Conservation (phyloP, 1,140 invertebrate species). For the Pachypeltis micranthus region DNA sequence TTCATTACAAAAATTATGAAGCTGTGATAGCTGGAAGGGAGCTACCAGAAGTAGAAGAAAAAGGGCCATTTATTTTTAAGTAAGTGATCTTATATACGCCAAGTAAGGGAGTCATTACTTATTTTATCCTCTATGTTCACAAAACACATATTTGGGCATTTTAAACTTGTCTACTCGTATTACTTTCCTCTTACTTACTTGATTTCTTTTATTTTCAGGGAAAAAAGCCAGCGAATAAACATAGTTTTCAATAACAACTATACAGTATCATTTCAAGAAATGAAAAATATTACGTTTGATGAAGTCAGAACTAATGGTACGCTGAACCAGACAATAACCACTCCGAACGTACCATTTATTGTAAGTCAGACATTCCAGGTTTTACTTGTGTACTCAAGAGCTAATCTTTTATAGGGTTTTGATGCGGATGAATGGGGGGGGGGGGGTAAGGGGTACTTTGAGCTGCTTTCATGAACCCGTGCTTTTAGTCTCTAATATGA, state of each 20-base stretch:
- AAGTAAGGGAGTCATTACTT: background rate
- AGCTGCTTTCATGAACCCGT: too few relatives aligned
- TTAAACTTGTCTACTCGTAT: background rate
- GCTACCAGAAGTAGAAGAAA: slow-evolving; percentile 12
- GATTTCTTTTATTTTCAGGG: background rate
- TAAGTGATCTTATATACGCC: background rate
- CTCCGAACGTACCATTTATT: slow-evolving; percentile 5
- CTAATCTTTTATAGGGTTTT: background rate
- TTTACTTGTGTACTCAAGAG: background rate
- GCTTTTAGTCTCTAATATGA: too few relatives aligned
- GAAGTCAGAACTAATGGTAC: background rate
- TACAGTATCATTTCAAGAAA: slow-evolving; percentile 15
- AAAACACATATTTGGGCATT: too few relatives aligned
- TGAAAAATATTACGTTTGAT: background rate
- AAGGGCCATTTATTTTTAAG: slow-evolving; percentile 17
- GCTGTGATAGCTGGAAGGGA: slow-evolving; percentile 5
- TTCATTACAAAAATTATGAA: slow-evolving; percentile 18
- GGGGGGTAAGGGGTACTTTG: too few relatives aligned
- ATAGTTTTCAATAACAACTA: slow-evolving; percentile 1
- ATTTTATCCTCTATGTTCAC: background rate
- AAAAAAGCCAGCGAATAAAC: background rate
- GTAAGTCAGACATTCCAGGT: background rate
- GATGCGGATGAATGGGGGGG: too few relatives aligned
- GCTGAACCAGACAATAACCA: background rate
- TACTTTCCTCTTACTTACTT: background rate